A percentile compares a stretch with the other conserved stretches of the same genome.
Evolutionary conservation across 2,888 invertebrate genomes (phyloP).

Genomic region (Spialia ferax): DNA sequence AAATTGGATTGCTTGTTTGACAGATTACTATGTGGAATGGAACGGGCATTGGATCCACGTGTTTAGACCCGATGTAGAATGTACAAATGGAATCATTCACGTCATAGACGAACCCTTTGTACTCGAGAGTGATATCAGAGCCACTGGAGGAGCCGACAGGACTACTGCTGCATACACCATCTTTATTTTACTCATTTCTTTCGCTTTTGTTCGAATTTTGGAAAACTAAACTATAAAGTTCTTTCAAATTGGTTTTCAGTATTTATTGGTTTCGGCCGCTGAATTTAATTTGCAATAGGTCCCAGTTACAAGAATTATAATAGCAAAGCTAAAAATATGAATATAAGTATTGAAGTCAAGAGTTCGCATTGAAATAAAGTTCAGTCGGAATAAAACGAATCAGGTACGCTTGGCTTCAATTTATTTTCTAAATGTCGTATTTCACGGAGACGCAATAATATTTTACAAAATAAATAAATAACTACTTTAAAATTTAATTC

Average conservation of each 20-base stretch:
- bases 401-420: background rate
- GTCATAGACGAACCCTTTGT: constrained; percentile 96
- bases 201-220: constrained; percentile 65
- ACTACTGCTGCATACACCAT: constrained; percentile 55
- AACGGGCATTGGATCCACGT: constrained; percentile 94
- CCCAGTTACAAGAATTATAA: constrained; percentile 18
- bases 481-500: too few species aligned
- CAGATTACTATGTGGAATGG: constrained; percentile 95
- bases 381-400: background rate
- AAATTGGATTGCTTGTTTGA: constrained; percentile 45
- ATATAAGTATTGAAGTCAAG: background rate
- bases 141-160: constrained; percentile 83
- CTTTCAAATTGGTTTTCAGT: background rate
- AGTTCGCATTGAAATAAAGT: background rate
- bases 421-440: background rate
- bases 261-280: constrained; percentile 1
- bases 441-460: background rate
- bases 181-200: constrained; percentile 60
- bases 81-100: constrained; percentile 98
- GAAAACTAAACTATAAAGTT: constrained; percentile 57
- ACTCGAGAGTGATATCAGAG: constrained; percentile 93
- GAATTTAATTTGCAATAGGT: constrained; percentile 1
- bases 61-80: constrained; percentile 96
- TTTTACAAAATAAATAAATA: too few species aligned
- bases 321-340: constrained; percentile 11